phyloP scores from a whole-genome alignment of 2,888 invertebrate genomes.

The Phyto melanocephala region DNA sequence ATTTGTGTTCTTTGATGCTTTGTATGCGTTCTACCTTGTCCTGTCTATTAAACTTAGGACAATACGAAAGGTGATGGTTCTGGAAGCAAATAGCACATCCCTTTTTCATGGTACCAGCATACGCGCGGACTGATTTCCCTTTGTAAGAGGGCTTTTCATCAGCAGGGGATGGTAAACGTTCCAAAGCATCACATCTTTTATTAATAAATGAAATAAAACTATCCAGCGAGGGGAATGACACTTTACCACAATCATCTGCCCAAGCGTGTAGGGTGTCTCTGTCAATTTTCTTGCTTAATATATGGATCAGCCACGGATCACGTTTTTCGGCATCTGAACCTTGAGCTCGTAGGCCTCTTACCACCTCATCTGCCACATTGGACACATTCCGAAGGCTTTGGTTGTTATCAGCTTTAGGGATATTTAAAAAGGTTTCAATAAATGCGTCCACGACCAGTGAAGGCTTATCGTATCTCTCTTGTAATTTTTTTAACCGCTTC shows the following conservation, averaged over 20 bases:
- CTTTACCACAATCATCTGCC: constrained; percentile 32
- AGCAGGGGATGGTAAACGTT: background rate
- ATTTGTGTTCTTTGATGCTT: background rate
- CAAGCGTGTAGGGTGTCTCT: constrained; percentile 44
- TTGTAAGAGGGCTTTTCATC: too few relatives aligned
- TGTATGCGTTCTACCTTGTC: background rate
- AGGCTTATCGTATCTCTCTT: constrained; percentile 34
- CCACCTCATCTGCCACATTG: too few relatives aligned
- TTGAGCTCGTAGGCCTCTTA: background rate
- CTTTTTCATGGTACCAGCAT: background rate
- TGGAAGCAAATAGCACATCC: background rate
- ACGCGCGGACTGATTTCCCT: too few relatives aligned
- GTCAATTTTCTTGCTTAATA: constrained; percentile 44
- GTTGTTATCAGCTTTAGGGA: too few relatives aligned
- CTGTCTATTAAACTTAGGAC: background rate
- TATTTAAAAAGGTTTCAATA: too few relatives aligned
- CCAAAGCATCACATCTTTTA: constrained; percentile 28
- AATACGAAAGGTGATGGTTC: background rate
- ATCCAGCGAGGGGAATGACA: constrained; percentile 20
- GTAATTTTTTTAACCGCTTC: constrained; percentile 1
- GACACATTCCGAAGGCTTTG: too few relatives aligned
- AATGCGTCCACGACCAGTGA: constrained; percentile 44
- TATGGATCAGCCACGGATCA: constrained; percentile 46
- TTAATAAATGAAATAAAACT: constrained; percentile 38
- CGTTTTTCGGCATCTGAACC: too few relatives aligned